Evolutionary conservation across 2,888 invertebrate genomes (phyloP).

Genomic region (Tiphia femorata): DNA sequence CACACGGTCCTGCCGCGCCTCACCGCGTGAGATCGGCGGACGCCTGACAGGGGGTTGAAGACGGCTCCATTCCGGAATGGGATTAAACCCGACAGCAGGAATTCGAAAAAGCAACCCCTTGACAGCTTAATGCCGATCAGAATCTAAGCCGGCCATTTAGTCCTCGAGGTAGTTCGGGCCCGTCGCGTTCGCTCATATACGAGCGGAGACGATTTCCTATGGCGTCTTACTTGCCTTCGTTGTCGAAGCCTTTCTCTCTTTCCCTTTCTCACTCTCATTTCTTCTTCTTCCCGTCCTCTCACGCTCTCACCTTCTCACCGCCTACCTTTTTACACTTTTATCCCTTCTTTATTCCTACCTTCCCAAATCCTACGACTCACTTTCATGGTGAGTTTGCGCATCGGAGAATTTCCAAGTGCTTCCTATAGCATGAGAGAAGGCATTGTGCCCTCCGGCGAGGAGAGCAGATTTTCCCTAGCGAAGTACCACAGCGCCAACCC

Average conservation of each 20-base stretch:
- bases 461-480: constrained; percentile 6
- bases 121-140: constrained; percentile 66
- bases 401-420: constrained; percentile 14
- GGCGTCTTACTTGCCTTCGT: constrained; percentile 25
- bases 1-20: constrained; percentile 43
- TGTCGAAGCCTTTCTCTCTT: constrained; percentile 18
- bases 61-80: constrained; percentile 55
- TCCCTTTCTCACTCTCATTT: not conserved
- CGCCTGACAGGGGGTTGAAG: constrained; percentile 54
- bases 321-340: not conserved
- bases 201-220: constrained; percentile 15
- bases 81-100: constrained; percentile 59
- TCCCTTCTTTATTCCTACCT: not conserved
- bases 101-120: constrained; percentile 61
- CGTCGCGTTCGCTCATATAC: too few relatives aligned
- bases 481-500: too few relatives aligned
- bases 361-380: constrained; percentile 28
- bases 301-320: not conserved
- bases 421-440: constrained; percentile 2
- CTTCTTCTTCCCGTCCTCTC: constrained; percentile 3
- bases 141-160: constrained; percentile 62
- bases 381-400: constrained; percentile 20
- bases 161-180: constrained; percentile 23
- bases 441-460: constrained; percentile 23
- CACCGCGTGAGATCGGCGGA: constrained; percentile 25